Percentiles rank a stretch among this genome's conserved stretches.
phyloP scores from a whole-genome alignment of 2,797 vertebrate species.

The Pantherophis vulpinus region DNA sequence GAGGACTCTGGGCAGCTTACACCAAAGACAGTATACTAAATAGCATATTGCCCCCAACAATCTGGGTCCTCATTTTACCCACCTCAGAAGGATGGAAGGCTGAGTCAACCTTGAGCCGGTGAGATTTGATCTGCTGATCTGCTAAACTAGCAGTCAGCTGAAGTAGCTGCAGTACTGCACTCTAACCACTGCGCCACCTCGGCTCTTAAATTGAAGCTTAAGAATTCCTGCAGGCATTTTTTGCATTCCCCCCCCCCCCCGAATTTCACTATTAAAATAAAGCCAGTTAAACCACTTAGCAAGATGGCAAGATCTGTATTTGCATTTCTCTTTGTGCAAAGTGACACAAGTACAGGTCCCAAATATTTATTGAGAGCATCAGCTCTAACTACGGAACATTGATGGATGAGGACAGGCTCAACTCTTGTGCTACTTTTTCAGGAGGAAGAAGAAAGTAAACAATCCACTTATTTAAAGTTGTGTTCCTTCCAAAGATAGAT shows the following conservation, averaged over 20 bases:
- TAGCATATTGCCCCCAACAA: too few relatives aligned
- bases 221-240: background rate
- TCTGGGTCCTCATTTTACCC: too few relatives aligned
- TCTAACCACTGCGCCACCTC: too few relatives aligned
- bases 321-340: conserved; percentile 8
- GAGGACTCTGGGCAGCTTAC: too few relatives aligned
- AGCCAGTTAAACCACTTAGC: background rate
- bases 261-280: background rate
- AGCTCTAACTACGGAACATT: background rate
- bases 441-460: conserved; percentile 18
- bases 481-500: conserved; percentile 20
- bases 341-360: background rate
- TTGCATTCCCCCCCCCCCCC: background rate
- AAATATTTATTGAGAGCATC: background rate
- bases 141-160: too few relatives aligned
- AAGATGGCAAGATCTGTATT: background rate
- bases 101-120: too few relatives aligned
- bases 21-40: too few relatives aligned
- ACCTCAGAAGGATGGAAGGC: too few relatives aligned
- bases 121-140: too few relatives aligned
- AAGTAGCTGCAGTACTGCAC: too few relatives aligned
- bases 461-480: conserved; percentile 23
- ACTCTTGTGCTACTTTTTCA: conserved; percentile 25
- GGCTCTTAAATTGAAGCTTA: background rate
- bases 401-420: background rate